Evolutionary conservation across 2,888 invertebrate species (phyloP).

Genomic region (Trisateles emortualis): DNA sequence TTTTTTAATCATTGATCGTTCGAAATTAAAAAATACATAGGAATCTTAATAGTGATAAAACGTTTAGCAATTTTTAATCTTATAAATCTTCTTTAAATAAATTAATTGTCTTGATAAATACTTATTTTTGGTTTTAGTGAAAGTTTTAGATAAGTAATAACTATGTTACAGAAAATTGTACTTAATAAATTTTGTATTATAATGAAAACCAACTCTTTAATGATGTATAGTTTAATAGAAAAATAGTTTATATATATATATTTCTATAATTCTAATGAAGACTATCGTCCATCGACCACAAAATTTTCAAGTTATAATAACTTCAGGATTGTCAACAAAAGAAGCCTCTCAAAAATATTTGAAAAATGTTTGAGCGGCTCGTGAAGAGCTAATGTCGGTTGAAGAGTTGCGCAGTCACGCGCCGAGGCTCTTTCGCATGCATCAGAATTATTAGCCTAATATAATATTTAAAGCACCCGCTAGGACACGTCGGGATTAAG

Average conservation of each 20-base stretch:
- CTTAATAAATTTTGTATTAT: too few relatives aligned
- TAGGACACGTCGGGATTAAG: conserved; percentile 24
- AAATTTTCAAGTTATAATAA: conserved; percentile 16
- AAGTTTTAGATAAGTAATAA: too few relatives aligned
- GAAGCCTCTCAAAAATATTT: conserved; percentile 24
- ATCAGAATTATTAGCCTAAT: conserved; percentile 61
- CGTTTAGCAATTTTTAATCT: too few relatives aligned
- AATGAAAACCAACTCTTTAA: too few relatives aligned
- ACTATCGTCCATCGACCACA: too few relatives aligned
- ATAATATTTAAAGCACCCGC: conserved; percentile 52
- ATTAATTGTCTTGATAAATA: neutral
- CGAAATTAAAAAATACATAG: too few relatives aligned
- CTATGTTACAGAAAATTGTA: too few relatives aligned
- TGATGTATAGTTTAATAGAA: too few relatives aligned
- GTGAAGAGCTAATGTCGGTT: conserved; percentile 32
- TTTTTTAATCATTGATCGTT: too few relatives aligned
- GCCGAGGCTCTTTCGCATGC: conserved; percentile 47
- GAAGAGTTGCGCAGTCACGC: conserved; percentile 58
- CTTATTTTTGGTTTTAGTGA: neutral
- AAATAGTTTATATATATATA: too few relatives aligned
- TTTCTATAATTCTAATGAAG: too few relatives aligned
- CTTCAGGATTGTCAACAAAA: conserved; percentile 16
- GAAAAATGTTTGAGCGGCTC: conserved; percentile 27
- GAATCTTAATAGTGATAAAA: too few relatives aligned
- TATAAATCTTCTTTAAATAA: neutral